Base-by-base conservation (phyloP, 2,888 invertebrate species). In the Polyommatus icarus region DNA sequence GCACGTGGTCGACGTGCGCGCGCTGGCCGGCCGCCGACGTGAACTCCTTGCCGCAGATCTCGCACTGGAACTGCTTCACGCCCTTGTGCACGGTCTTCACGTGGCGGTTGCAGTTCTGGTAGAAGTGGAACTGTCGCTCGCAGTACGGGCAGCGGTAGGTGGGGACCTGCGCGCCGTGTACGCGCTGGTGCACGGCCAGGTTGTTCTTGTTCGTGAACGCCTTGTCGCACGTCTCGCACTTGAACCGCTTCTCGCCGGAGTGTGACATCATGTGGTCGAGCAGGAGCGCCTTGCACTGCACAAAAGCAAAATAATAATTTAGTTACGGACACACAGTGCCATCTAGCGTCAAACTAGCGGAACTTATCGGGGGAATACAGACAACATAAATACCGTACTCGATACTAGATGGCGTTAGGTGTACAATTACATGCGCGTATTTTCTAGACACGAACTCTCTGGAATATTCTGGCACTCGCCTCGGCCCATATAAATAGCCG, bases 31-130 rank as follows among this genome's bases (percentile, higher is more conserved):
- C 77, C 50, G 71, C 77, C n/a, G 77, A 77, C 54, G 77, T 29
- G 29, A 77, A 67, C 71, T 71, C n/a, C 77, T 77, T 77, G 54
- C 77, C 77, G 71, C 76, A 76, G 54, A 76, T 76, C 50, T 76
- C 76, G 54, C 76, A 76, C 50, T 71, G 76, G 71, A 71, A 67
- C 71, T 71, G 71, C 71, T 71, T 67, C 10, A 71, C 76, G 18
- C 76, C 76, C 46, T 71, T 71, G 71, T 76, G 76, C 50, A 76
- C 71, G 57, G 71, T 36, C 20, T 71, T 24, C 36, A 77, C 54
- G 10, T 77, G 77, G 5, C 77, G 29, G n/a, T 72, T 71, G 36
- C 71, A 57, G 77, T 77, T 77, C 72, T 77, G 77, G 54, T 40
- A 57, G 77, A 77, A 77, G 72, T 29, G 36, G 57, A 77, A 77